Conservation (phyloP, 1,140 invertebrate genomes). For the Tetragnatha versicolor region DNA sequence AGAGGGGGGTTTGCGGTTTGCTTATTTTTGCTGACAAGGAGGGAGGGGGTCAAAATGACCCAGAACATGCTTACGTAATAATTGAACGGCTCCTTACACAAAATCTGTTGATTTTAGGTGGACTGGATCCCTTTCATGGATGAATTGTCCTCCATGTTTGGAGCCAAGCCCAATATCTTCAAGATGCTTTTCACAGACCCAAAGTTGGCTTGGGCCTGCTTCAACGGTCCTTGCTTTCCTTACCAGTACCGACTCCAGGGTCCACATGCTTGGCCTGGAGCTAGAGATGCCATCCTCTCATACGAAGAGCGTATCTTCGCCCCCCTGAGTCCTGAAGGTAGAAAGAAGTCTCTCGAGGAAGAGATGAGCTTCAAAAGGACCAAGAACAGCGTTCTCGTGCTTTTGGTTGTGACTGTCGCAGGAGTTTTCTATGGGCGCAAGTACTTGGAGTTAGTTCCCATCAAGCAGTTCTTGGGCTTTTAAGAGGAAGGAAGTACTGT, state of each 20-base stretch:
- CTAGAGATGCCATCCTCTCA: conserved; percentile 63
- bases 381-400: not conserved
- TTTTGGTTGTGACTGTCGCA: not conserved
- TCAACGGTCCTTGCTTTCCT: conserved; percentile 65
- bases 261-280: conserved; percentile 65
- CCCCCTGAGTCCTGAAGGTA: conserved; percentile 29
- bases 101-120: too few species aligned
- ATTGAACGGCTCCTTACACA: too few species aligned
- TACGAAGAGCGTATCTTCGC: conserved; percentile 49
- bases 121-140: conserved; percentile 63
- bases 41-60: too few species aligned
- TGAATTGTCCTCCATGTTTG: conserved; percentile 61
- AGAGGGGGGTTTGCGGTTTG: too few species aligned
- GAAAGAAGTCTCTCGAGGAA: not conserved
- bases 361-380: not conserved
- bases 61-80: too few species aligned
- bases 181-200: conserved; percentile 63
- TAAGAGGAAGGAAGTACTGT: too few species aligned
- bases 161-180: conserved; percentile 62
- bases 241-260: conserved; percentile 67
- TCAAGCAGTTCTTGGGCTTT: too few species aligned
- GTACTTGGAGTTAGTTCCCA: not conserved
- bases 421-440: conserved; percentile 5
- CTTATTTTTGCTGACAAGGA: too few species aligned
- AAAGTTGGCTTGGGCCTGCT: conserved; percentile 59